Base-by-base conservation (phyloP, 1,140 invertebrate species). In the Coboldia fuscipes region DNA sequence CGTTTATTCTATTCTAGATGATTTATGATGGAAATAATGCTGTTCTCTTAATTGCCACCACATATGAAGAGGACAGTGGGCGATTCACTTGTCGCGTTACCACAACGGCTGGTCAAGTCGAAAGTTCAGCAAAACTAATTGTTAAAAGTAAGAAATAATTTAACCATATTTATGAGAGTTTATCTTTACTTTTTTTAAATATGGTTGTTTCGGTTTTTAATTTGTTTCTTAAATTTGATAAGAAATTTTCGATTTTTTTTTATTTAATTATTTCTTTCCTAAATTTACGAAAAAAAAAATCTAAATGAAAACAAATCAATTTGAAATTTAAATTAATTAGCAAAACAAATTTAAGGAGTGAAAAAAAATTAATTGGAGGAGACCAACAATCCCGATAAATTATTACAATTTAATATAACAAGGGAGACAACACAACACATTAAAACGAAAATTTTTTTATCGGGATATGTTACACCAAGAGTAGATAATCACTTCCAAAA, bases 81-180 rank as follows among this genome's bases (percentile, higher is more conserved):
- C 68, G 69, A 26, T 94, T 92, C 62, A 88, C 81, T 15, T 90
- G 85, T 54, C 73, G 81, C 42, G 85, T 84, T 22, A 83, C 81
- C 35, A 89, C 86, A 40, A 72, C 78, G 37, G 80, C 78, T 45
- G 88, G 88, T 55, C 83, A 84, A 60, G 81, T 82, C 46, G 81
- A 90, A 66, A 80, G 81, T 30, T 86, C 78, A 45, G 84, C 85
- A 45, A 81, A 79, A 61, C 74, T 97, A 64, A 81, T 79, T 63
- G 86, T 93, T 61, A 85, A 88, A 88, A 90, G 89, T 93, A 89
- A 88, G 85, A 75, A 78, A 65, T 85, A 75, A 79, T 63, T 51
- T 57, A 59, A 59, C 57, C 32, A 24, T 38, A 33, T 34, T 33
- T 35, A 31, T 38, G 18, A 13, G 18, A 35, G 26, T 24, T 31